These are phyloP conservation scores for Aegotheles bennettii DNA, from an alignment of 2,113 vertebrate genomes.

Conservation along the genomic window DNA sequence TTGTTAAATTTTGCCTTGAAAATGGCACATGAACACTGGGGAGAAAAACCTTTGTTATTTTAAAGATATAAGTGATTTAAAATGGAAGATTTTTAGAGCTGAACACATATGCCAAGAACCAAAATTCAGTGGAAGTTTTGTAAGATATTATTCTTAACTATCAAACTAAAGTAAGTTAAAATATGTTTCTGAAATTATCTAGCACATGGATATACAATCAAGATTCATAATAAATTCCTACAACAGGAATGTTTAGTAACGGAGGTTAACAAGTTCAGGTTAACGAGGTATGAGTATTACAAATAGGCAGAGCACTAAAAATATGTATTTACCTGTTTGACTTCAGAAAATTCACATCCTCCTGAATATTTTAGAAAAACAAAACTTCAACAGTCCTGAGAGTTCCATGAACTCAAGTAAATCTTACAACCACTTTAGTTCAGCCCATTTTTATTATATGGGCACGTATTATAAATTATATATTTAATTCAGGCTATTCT, in stretches of 20 bases:
- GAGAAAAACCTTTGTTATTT: neutral
- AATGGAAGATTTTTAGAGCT: neutral
- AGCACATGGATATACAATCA: neutral
- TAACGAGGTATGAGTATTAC: neutral
- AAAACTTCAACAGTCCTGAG: neutral
- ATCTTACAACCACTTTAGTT: neutral
- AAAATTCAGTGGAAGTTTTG: neutral
- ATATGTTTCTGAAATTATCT: neutral
- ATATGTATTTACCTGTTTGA: neutral
- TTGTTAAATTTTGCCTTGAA: neutral
- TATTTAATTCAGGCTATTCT: neutral
- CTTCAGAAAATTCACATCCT: neutral
- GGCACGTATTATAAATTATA: too few species aligned
- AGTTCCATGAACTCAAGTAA: neutral
- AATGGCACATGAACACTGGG: neutral
- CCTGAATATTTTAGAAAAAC: neutral
- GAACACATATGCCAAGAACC: neutral
- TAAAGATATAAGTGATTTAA: neutral
- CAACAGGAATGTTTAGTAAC: neutral
- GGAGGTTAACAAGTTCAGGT: neutral
- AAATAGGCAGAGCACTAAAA: neutral
- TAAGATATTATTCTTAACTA: neutral
- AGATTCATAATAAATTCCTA: neutral
- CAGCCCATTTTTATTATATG: neutral
- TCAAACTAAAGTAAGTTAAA: neutral